These are phyloP conservation scores for Dendroctonus valens DNA, from an alignment of 1,140 invertebrate species.

Conservation along the genomic window DNA sequence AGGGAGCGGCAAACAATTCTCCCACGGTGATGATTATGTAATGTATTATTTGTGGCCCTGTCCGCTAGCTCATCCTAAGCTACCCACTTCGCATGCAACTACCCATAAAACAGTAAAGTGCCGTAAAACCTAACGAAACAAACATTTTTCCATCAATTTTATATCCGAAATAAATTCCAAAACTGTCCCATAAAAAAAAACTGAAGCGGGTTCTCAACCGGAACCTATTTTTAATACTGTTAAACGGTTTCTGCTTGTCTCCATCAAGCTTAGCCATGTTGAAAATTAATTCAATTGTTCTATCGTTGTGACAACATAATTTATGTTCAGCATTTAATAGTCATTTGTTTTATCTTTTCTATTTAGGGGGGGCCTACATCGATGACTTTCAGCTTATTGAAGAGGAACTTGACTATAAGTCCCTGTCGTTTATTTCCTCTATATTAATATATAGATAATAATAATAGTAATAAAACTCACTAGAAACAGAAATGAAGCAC, in stretches of 20 bases:
- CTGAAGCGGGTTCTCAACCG: conserved; percentile 34
- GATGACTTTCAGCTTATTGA: no score
- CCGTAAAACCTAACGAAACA: not conserved
- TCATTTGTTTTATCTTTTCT: not conserved
- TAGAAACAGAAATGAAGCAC: no score
- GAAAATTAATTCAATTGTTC: conserved; percentile 52
- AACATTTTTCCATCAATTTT: conserved; percentile 15
- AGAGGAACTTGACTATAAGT: no score
- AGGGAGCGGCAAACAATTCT: conserved; percentile 35
- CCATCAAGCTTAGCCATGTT: conserved; percentile 45
- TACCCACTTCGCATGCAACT: not conserved
- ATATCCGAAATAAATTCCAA: conserved; percentile 38
- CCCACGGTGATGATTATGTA: conserved; percentile 35
- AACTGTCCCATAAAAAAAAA: conserved; percentile 40
- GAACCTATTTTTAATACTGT: conserved; percentile 37
- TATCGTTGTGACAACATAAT: conserved; percentile 34
- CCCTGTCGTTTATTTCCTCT: no score
- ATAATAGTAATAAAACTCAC: no score
- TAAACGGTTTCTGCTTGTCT: conserved; percentile 36
- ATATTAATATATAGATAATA: no score
- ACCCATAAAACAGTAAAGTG: not conserved
- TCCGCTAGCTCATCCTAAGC: conserved; percentile 2
- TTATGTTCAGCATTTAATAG: conserved; percentile 19
- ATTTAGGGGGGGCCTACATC: no score
- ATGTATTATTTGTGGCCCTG: conserved; percentile 17